Evolutionary conservation across 2,888 invertebrate genomes (phyloP), one percentile per base, ranked within the genome.

Genomic region (Sphaerophoria rueppellii): DNA sequence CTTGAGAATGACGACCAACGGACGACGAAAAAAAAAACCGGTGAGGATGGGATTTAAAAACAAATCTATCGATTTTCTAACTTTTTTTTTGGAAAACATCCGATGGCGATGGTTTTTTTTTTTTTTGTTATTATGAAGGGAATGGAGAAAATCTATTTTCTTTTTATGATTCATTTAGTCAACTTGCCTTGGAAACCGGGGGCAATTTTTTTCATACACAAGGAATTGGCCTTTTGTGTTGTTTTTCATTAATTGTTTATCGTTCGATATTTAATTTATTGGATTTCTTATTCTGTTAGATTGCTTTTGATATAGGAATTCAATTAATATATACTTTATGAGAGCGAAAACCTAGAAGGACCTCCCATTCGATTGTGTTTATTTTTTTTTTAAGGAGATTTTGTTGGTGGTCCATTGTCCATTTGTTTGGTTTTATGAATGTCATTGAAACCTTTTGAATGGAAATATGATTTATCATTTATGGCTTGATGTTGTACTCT

Each of bases 301-400:
- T 52, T 37, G 5, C 24, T 24, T 14, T 57, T 16, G 1, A 24
- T 11, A 60, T 9, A 43, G n/a, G 34, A 32, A 61, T 43, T 61
- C 60, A 61, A 61, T 61, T 61, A 61, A 61, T 43, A 61, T 40
- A 46, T 61, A 46, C 32, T 61, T 61, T 61, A 61, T 46, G 60
- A 61, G 60, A 46, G n/a, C 60, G 60, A 3, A 32, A 32, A n/a
- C 32, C 7, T 24, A 61, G 43, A 61, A 61, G 43, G 60, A 61
- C 60, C 60, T 61, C 60, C 43, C 60, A 61, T 61, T 24, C 58
- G 40, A 58, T 2, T 24, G 24, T 24, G 24, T 24, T 24, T 2
- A 24, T 2, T 24, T 58, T 24, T 24, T 16, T 58, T 12, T 24
- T 40, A 11, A 7, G 2, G 4, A 16, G 6, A 50, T 50, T 40